These are phyloP conservation scores for Timandra comae DNA, from an alignment of 2,888 invertebrate species.

Conservation along the genomic window DNA sequence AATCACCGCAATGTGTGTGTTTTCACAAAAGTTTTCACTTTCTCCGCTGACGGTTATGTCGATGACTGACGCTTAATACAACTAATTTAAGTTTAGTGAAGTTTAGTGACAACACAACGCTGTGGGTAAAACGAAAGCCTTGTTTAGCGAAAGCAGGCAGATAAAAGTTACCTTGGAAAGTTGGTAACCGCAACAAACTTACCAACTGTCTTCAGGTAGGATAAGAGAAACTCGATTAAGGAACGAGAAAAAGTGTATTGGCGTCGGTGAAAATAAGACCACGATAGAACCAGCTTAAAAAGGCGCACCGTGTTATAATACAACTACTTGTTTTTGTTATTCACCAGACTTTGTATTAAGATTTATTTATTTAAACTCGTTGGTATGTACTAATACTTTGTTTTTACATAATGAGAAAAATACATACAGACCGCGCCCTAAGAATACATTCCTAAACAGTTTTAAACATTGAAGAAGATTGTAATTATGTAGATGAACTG, in stretches of 20 bases:
- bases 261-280: conserved; percentile 34
- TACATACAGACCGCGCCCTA: no score
- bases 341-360: no score
- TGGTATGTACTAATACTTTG: no score
- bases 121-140: conserved; percentile 50
- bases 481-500: conserved; percentile 22
- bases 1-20: conserved; percentile 2
- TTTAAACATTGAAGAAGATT: conserved; percentile 11
- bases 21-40: conserved; percentile 2
- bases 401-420: no score
- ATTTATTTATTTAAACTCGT: no score
- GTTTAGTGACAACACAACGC: conserved; percentile 40
- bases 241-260: conserved; percentile 56
- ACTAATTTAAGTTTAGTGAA: conserved; percentile 50
- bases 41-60: conserved; percentile 18
- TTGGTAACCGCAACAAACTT: conserved; percentile 56
- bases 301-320: background rate
- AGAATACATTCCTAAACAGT: conserved; percentile 8
- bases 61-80: conserved; percentile 38
- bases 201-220: conserved; percentile 58
- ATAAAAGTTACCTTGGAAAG: conserved; percentile 58
- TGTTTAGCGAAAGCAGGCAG: conserved; percentile 44
- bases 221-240: conserved; percentile 63
- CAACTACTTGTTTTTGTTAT: background rate
- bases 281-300: conserved; percentile 15